Percentiles rank a stretch among this genome's conserved stretches.
Conservation (phyloP, 92 coral and sea anemone species). For the Actinernus sp. region DNA sequence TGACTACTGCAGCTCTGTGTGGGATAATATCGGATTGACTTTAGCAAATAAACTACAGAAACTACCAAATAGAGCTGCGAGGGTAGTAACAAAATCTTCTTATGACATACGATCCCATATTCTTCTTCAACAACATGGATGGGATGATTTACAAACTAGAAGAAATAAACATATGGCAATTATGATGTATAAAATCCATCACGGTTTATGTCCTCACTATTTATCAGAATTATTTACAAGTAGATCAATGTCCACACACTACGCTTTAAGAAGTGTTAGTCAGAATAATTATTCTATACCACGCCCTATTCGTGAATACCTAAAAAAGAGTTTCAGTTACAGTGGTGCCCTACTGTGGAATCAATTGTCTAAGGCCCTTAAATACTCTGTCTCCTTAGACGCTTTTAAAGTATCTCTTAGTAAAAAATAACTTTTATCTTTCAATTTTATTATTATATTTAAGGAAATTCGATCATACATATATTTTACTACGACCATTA, state of each 20-base stretch:
- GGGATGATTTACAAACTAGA: conserved; percentile 2
- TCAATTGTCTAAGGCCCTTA: too few species aligned
- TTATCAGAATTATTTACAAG: background rate
- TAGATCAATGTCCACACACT: background rate
- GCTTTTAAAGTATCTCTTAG: too few species aligned
- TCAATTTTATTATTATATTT: too few species aligned
- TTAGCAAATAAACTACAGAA: too few species aligned
- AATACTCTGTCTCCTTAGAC: too few species aligned
- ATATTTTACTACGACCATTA: too few species aligned
- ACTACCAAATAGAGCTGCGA: conserved; percentile 6
- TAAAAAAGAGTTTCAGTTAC: background rate
- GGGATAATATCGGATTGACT: too few species aligned
- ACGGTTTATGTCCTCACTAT: background rate
- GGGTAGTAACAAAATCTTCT: conserved; percentile 1
- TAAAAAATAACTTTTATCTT: too few species aligned
- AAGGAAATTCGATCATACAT: too few species aligned
- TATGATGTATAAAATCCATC: background rate
- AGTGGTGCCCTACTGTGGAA: background rate
- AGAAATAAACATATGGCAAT: background rate
- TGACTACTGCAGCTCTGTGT: conserved; percentile 11
- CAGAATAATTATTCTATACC: background rate
- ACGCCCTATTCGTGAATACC: background rate
- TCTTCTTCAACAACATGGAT: background rate
- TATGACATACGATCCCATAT: conserved; percentile 5
- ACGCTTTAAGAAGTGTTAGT: background rate